Conservation (phyloP, 1,140 invertebrate genomes). For the Scaptodrosophila lebanonensis region DNA sequence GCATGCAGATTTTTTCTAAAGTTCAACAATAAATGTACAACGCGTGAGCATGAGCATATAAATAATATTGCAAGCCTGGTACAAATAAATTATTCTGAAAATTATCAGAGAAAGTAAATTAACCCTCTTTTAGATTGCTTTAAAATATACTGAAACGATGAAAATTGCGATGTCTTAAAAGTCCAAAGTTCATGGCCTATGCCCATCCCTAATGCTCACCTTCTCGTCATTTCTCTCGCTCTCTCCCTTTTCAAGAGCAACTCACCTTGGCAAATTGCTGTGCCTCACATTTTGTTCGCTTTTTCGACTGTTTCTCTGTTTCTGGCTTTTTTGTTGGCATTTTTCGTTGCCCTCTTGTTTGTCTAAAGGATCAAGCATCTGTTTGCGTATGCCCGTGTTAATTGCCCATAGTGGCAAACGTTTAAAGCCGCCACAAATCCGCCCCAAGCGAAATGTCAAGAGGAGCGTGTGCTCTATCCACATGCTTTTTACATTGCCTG, state of each 20-base stretch:
- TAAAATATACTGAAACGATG: too few species aligned
- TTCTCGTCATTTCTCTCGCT: background rate
- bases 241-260: conserved; percentile 1
- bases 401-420: conserved; percentile 72
- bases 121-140: too few species aligned
- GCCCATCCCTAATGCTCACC: background rate
- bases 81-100: too few species aligned
- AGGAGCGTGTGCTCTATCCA: conserved; percentile 5
- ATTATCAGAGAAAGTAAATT: too few species aligned
- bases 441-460: conserved; percentile 45
- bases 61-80: too few species aligned
- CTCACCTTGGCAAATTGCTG: conserved; percentile 11
- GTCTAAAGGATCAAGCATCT: conserved; percentile 67
- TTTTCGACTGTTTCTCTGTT: conserved; percentile 16
- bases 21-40: too few species aligned
- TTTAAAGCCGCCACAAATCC: conserved; percentile 73
- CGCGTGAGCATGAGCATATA: too few species aligned
- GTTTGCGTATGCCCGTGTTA: conserved; percentile 70
- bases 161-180: too few species aligned
- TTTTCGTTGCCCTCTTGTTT: conserved; percentile 43
- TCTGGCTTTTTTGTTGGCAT: conserved; percentile 8
- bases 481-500: background rate
- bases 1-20: too few species aligned
- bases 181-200: conserved; percentile 10
- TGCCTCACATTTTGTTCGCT: background rate